Percentiles rank a stretch among this genome's conserved stretches.
These are phyloP conservation scores for Caranx melampygus DNA, from an alignment of 2,113 vertebrate species.

Conservation along the genomic window DNA sequence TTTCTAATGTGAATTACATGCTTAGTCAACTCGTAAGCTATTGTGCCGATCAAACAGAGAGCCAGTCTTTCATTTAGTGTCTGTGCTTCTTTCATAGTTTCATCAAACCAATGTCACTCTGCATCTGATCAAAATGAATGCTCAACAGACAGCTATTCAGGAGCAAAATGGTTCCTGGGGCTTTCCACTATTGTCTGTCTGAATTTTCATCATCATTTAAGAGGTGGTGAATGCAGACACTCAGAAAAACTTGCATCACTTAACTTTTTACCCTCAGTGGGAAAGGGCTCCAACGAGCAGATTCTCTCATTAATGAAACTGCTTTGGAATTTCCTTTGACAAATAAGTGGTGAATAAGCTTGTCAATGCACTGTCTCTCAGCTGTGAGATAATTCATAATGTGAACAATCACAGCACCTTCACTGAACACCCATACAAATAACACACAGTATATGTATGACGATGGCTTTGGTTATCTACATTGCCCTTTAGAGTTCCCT, in stretches of 20 bases:
- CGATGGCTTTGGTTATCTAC: background rate
- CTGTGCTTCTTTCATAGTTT: conserved; percentile 25
- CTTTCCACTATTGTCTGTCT: conserved; percentile 27
- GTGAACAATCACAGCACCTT: background rate
- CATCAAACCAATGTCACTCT: conserved; percentile 14
- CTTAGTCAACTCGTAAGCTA: background rate
- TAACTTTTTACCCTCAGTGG: conserved; percentile 1
- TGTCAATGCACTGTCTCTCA: background rate
- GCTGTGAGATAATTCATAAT: background rate
- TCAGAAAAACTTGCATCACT: background rate
- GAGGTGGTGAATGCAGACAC: background rate
- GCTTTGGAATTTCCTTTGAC: background rate
- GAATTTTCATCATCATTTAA: conserved; percentile 46
- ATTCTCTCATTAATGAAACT: background rate
- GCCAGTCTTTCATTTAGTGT: conserved; percentile 4
- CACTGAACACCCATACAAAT: background rate
- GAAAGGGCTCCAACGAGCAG: background rate
- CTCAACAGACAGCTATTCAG: conserved; percentile 20
- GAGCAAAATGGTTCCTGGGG: conserved; percentile 11
- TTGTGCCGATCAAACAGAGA: background rate
- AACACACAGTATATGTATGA: background rate
- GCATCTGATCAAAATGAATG: conserved; percentile 23
- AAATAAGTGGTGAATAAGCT: background rate
- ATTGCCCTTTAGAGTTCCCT: conserved; percentile 13
- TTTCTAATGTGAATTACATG: background rate